Evolutionary conservation across 2,113 vertebrate genomes (phyloP).

Genomic region (Corythornis madagascariensis): DNA sequence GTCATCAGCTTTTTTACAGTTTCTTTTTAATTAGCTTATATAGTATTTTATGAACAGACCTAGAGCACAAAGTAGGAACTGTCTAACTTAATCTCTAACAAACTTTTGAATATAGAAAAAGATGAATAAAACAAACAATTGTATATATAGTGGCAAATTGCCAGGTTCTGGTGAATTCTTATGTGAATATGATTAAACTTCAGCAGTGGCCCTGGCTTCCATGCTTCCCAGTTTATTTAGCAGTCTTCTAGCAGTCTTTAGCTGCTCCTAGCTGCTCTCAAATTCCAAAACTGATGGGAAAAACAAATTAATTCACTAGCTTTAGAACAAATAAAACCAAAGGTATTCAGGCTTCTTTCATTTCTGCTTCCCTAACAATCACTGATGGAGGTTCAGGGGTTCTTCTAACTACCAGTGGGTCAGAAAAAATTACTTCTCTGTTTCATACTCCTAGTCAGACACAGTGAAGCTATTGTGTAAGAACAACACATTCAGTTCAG

Average conservation of each 20-base stretch:
- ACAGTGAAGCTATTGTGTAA: not conserved
- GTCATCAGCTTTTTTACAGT: not conserved
- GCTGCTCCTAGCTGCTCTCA: not conserved
- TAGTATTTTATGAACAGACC: not conserved
- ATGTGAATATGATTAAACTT: not conserved
- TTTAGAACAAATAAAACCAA: not conserved
- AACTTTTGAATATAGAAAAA: not conserved
- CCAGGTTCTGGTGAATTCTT: not conserved
- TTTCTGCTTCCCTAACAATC: not conserved
- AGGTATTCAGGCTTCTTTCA: not conserved
- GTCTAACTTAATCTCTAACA: not conserved
- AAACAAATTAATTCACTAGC: not conserved
- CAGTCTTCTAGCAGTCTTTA: not conserved
- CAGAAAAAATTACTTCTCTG: not conserved
- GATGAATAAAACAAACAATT: not conserved
- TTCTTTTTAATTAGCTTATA: not conserved
- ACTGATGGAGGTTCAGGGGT: not conserved
- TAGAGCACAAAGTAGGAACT: not conserved
- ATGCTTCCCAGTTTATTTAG: not conserved
- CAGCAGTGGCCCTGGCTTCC: not conserved
- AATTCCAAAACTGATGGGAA: not conserved
- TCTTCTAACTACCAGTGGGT: not conserved
- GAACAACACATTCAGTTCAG: not conserved
- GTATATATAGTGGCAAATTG: not conserved
- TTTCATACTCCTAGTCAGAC: not conserved